Evolutionary conservation across 2,888 invertebrate genomes (phyloP).

Genomic region (Melanostoma mellinum): DNA sequence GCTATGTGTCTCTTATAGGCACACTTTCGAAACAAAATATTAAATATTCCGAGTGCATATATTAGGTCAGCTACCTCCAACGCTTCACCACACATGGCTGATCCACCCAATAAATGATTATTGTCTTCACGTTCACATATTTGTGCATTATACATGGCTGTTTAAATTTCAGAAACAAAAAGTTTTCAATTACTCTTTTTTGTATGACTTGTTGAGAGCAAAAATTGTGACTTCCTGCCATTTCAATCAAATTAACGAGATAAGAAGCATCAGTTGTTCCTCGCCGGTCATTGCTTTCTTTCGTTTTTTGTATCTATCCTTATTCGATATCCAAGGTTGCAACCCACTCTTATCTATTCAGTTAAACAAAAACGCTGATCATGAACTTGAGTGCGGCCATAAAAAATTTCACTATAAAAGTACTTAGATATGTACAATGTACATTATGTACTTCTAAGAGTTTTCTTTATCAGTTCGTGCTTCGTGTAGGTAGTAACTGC

Average conservation of each 20-base stretch:
- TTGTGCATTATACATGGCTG: no score
- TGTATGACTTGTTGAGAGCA: slow-evolving; percentile 14
- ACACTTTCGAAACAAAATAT: no score
- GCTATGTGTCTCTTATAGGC: no score
- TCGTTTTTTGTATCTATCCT: slow-evolving; percentile 39
- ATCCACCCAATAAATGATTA: slow-evolving; percentile 26
- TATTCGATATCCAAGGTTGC: slow-evolving; percentile 45
- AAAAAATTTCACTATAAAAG: neutral
- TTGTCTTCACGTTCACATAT: neutral
- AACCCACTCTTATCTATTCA: slow-evolving; percentile 20
- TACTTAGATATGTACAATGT: neutral
- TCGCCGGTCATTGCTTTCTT: slow-evolving; percentile 47
- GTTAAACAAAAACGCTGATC: slow-evolving; percentile 11
- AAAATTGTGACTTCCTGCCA: slow-evolving; percentile 44
- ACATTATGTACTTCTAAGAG: no score
- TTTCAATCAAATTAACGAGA: slow-evolving; percentile 50
- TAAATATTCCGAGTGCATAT: no score
- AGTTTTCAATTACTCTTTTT: neutral
- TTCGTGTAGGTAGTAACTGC: no score
- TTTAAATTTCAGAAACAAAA: neutral
- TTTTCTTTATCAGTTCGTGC: no score
- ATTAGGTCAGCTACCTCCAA: no score
- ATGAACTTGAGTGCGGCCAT: slow-evolving; percentile 20
- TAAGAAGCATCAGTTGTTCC: slow-evolving; percentile 34
- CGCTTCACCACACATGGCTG: neutral